Percentiles rank a stretch among this genome's conserved stretches.
These are phyloP conservation scores for Gopherus flavomarginatus DNA, from an alignment of 2,113 vertebrate genomes.

Conservation along the genomic window DNA sequence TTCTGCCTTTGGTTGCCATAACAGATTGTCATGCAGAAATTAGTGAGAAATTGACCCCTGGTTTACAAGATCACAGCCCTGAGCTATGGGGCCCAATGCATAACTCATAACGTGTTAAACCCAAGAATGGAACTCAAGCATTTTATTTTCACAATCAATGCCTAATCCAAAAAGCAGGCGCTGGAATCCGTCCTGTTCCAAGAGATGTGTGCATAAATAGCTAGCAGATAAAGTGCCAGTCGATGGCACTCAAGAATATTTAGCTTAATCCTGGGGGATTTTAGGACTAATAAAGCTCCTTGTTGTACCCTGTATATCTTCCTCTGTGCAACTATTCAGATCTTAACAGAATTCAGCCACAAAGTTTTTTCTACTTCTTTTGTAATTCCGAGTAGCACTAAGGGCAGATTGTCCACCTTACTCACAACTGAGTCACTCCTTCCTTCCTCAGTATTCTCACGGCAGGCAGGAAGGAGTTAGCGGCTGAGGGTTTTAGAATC, in stretches of 20 bases:
- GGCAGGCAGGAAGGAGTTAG: background rate
- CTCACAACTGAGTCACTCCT: background rate
- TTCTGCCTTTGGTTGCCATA: background rate
- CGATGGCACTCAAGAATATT: background rate
- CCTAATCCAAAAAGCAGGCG: background rate
- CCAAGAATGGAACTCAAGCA: background rate
- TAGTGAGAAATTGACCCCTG: background rate
- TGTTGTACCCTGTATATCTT: background rate
- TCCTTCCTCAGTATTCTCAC: background rate
- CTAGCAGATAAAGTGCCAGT: background rate
- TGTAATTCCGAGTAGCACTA: background rate
- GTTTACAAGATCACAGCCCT: background rate
- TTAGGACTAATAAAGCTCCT: background rate
- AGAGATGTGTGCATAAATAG: background rate
- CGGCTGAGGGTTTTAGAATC: background rate
- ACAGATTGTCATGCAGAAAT: background rate
- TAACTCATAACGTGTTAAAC: background rate
- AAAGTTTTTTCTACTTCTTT: background rate
- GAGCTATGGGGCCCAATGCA: background rate
- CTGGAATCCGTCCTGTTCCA: background rate
- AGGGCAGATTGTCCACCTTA: background rate
- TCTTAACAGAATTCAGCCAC: background rate
- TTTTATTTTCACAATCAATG: fast-evolving
- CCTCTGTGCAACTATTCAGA: background rate
- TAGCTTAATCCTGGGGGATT: background rate